Conservation (phyloP, 2,888 invertebrate genomes). For the Synanthedon formicaeformis region DNA sequence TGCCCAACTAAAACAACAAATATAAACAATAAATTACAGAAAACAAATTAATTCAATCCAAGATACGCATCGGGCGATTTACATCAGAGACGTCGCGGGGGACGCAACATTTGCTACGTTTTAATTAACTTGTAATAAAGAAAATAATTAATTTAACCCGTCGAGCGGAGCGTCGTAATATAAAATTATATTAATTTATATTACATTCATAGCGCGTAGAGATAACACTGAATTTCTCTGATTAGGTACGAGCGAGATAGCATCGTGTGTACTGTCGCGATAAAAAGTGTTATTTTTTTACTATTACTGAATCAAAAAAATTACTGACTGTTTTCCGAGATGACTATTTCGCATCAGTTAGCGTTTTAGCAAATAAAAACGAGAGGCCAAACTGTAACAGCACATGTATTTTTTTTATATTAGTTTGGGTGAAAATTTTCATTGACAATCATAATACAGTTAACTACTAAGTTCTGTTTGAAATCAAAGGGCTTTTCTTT, state of each 20-base stretch:
- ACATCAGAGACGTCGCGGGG: slow-evolving; percentile 2
- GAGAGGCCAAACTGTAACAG: no score
- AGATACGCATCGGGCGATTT: slow-evolving; percentile 13
- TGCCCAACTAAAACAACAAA: slow-evolving; percentile 1
- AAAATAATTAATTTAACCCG: slow-evolving; percentile 16
- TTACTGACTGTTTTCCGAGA: no score
- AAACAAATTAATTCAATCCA: slow-evolving; percentile 17
- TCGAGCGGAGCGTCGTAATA: slow-evolving; percentile 11
- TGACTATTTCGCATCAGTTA: no score
- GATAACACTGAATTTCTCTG: slow-evolving; percentile 7
- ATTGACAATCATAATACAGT: no score
- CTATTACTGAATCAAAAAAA: no score
- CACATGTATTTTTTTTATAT: no score
- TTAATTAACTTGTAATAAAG: slow-evolving; percentile 26
- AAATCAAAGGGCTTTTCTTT: no score
- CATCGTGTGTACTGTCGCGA: not conserved
- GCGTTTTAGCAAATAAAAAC: no score
- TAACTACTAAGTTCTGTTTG: no score
- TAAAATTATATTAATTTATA: slow-evolving; percentile 15
- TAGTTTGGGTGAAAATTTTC: no score
- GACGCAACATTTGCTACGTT: slow-evolving; percentile 22
- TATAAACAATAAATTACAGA: slow-evolving; percentile 8
- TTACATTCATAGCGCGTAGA: slow-evolving; percentile 10
- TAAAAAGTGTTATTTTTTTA: not conserved
- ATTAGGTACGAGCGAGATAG: slow-evolving; percentile 8